These are phyloP conservation scores for Epizoanthus fatuus DNA, from an alignment of 92 coral and sea anemone species.

Conservation along the genomic window DNA sequence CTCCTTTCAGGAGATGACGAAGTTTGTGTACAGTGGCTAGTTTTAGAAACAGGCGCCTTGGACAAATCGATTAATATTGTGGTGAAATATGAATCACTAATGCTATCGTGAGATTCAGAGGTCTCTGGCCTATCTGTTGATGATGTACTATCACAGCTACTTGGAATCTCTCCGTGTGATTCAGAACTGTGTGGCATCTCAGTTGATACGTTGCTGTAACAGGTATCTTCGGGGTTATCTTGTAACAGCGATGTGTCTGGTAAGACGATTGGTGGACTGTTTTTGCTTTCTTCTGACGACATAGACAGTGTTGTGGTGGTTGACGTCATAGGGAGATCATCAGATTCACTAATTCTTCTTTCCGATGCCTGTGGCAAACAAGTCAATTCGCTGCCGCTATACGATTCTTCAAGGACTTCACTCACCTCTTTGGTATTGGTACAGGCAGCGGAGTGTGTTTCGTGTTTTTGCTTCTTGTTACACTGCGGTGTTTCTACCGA, in stretches of 20 bases:
- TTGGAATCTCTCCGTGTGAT: too few species aligned
- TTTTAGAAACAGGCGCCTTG: not conserved
- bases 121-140: too few species aligned
- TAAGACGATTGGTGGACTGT: not conserved
- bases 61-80: not conserved
- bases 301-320: not conserved
- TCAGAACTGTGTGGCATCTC: too few species aligned
- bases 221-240: too few species aligned
- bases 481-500: not conserved
- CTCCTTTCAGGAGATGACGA: not conserved
- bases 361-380: not conserved
- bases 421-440: not conserved
- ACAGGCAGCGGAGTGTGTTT: not conserved
- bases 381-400: not conserved
- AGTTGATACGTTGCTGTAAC: too few species aligned
- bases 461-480: not conserved
- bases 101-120: not conserved
- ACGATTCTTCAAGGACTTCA: not conserved
- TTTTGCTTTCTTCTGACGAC: not conserved
- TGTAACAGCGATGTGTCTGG: too few species aligned
- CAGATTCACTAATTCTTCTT: not conserved
- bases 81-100: constrained; percentile 7
- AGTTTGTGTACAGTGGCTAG: constrained; percentile 4
- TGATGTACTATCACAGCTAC: too few species aligned
- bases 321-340: not conserved